Evolutionary conservation across 2,888 invertebrate species (phyloP), one percentile per base, ranked within the genome.

Genomic region (Aphidoletes aphidimyza): DNA sequence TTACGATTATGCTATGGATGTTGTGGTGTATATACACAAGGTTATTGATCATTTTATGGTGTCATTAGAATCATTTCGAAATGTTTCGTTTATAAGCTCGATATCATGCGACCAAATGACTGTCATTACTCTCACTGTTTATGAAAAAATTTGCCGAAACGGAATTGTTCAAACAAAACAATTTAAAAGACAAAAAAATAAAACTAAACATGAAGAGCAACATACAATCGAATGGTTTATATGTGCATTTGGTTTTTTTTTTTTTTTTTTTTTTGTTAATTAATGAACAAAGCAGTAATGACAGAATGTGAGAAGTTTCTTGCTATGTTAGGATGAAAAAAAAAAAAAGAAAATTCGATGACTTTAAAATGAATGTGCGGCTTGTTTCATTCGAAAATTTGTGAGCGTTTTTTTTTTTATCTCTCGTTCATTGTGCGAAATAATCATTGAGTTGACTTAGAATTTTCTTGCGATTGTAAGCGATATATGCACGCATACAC

Each of bases 41-140:
- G 69, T 69, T 69, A 69, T 69, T 30, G 69, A 69, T 69, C 69
- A 69, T 69, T 69, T 69, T 69, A 69, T 69, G 69, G 69, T 69
- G 69, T 69, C 69, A 69, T 69, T 69, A 69, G 69, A 69, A 30
- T 69, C 69, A 69, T 69, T 69, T 69, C 14, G 54, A 69, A 69
- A 69, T 30, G 17, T 30, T 69, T 14, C 6, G 11, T 30, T 69
- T 54, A 8, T 22, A 22, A 22, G 26, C 69, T 11, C 30, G n/a
- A 69, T 69, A 30, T 69, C 30, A 69, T 1, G 19, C 69, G 69
- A 69, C 11, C 42, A 69, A 69, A 69, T 30, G 30, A 14, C 30
- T 69, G 69, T 26, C 69, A 69, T 69, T 69, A n/a, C 30, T 30
- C 30, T 42, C 8, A 9, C 42, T 9, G 14, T 22, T 69, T 14